Evolutionary conservation across 2,113 vertebrate species (phyloP).

Genomic region (Laticauda laticaudata): DNA sequence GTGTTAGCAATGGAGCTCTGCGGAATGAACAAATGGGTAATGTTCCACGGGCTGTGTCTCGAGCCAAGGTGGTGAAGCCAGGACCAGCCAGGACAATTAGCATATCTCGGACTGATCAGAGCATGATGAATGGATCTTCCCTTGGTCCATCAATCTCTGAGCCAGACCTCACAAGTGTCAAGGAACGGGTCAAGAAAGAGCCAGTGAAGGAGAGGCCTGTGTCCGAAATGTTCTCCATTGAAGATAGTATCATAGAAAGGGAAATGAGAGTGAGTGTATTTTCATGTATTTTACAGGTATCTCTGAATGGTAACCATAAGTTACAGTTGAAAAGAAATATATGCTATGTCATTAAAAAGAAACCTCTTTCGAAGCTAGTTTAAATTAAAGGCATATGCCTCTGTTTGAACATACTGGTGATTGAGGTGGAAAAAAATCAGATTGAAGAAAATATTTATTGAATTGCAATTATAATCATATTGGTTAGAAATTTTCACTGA

Average conservation of each 20-base stretch:
- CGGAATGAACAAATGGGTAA: slow-evolving; percentile 65
- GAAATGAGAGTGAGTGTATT: slow-evolving; percentile 86
- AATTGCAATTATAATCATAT: background rate
- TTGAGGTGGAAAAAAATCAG: background rate
- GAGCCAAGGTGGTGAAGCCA: slow-evolving; percentile 64
- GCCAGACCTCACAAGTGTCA: slow-evolving; percentile 93
- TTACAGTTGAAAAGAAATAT: background rate
- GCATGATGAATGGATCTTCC: slow-evolving; percentile 76
- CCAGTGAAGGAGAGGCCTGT: slow-evolving; percentile 94
- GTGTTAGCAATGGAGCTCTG: slow-evolving; percentile 75
- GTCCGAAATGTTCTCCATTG: slow-evolving; percentile 94
- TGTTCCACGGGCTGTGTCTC: slow-evolving; percentile 63
- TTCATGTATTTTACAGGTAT: background rate
- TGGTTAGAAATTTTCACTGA: background rate
- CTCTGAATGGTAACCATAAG: background rate
- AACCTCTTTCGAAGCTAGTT: background rate
- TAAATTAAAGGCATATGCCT: background rate
- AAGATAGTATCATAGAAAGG: slow-evolving; percentile 96
- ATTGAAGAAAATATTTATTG: background rate
- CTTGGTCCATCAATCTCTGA: slow-evolving; percentile 94
- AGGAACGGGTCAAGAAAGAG: slow-evolving; percentile 93
- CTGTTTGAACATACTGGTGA: background rate
- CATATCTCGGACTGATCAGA: slow-evolving; percentile 81
- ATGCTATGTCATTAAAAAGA: background rate
- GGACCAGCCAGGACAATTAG: slow-evolving; percentile 76